phyloP scores from a whole-genome alignment of 2,888 invertebrate species.

The Sceliomorpha sp. region DNA sequence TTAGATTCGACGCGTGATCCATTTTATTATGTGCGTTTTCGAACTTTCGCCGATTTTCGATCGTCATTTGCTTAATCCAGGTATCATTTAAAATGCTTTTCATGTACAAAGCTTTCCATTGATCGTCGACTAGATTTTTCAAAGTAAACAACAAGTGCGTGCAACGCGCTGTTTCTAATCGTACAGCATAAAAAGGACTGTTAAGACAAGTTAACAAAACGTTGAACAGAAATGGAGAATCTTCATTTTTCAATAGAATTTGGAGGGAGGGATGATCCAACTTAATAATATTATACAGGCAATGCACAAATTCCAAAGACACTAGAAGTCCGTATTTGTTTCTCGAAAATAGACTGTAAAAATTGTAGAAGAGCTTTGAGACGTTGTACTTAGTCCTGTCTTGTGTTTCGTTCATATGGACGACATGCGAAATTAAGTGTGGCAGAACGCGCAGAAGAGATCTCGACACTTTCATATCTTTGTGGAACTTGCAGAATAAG shows the following conservation, averaged over 20 bases:
- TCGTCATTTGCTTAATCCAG: slow-evolving; percentile 80
- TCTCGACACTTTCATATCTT: slow-evolving; percentile 70
- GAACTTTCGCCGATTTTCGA: slow-evolving; percentile 32
- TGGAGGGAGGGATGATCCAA: slow-evolving; percentile 64
- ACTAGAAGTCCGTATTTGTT: slow-evolving; percentile 75
- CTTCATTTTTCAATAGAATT: slow-evolving; percentile 31
- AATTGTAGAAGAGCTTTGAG: slow-evolving; percentile 47
- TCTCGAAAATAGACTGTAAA: slow-evolving; percentile 39
- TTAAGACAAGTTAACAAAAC: slow-evolving; percentile 69
- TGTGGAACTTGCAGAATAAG: slow-evolving; percentile 69
- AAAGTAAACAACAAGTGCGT: slow-evolving; percentile 73
- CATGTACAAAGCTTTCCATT: slow-evolving; percentile 72
- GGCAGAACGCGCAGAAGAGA: slow-evolving; percentile 75
- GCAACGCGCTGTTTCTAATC: slow-evolving; percentile 77
- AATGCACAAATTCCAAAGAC: slow-evolving; percentile 76
- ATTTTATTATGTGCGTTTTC: slow-evolving; percentile 14
- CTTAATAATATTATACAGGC: slow-evolving; percentile 76
- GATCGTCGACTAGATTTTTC: slow-evolving; percentile 53
- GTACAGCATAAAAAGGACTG: slow-evolving; percentile 77
- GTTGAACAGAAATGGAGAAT: slow-evolving; percentile 19
- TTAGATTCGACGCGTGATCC: slow-evolving; percentile 84
- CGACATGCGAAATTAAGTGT: slow-evolving; percentile 57
- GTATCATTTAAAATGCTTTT: slow-evolving; percentile 63
- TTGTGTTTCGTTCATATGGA: slow-evolving; percentile 3
- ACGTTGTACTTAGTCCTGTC: slow-evolving; percentile 37